These are phyloP conservation scores for Gadopsis bispinosus DNA, from an alignment of 2,797 vertebrate genomes.

Conservation along the genomic window DNA sequence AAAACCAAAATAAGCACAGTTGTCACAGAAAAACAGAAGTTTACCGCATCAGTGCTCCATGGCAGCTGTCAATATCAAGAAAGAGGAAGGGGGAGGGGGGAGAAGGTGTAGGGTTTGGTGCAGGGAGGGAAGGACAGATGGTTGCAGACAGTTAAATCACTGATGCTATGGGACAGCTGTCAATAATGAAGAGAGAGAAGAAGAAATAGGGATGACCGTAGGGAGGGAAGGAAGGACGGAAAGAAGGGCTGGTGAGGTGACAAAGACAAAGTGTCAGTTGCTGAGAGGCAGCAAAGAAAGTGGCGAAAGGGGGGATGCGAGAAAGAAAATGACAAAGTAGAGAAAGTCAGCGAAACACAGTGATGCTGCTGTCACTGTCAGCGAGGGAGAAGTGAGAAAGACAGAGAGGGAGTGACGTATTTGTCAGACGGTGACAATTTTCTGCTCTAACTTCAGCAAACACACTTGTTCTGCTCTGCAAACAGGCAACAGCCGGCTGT, in stretches of 20 bases:
- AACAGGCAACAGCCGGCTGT: slow-evolving; percentile 38
- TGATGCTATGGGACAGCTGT: slow-evolving; percentile 71
- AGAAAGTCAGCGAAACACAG: slow-evolving; percentile 49
- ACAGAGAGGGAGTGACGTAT: slow-evolving; percentile 50
- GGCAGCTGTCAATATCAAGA: slow-evolving; percentile 70
- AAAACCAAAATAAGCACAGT: slow-evolving; percentile 57
- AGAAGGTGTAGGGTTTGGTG: slow-evolving; percentile 31
- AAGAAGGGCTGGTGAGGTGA: slow-evolving; percentile 21
- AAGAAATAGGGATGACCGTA: slow-evolving; percentile 41
- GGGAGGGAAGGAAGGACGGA: slow-evolving; percentile 25
- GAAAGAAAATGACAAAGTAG: slow-evolving; percentile 55
- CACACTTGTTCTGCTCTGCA: slow-evolving; percentile 20
- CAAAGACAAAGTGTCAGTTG: slow-evolving; percentile 53
- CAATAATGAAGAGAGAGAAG: slow-evolving; percentile 52
- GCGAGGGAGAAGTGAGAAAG: slow-evolving; percentile 31
- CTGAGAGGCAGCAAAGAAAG: slow-evolving; percentile 32
- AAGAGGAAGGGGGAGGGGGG: slow-evolving; percentile 29
- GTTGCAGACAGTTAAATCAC: slow-evolving; percentile 43
- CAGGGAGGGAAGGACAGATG: slow-evolving; percentile 42
- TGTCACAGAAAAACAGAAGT: slow-evolving; percentile 49
- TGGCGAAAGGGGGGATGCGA: slow-evolving; percentile 16
- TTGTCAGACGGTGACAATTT: slow-evolving; percentile 31
- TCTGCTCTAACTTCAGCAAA: slow-evolving; percentile 42
- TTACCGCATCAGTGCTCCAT: slow-evolving; percentile 12
- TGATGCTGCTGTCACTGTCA: slow-evolving; percentile 57